A percentile compares a stretch with the other conserved stretches of the same genome.
Conservation (phyloP, 2,797 vertebrate genomes). For the Nyctalus aviator region DNA sequence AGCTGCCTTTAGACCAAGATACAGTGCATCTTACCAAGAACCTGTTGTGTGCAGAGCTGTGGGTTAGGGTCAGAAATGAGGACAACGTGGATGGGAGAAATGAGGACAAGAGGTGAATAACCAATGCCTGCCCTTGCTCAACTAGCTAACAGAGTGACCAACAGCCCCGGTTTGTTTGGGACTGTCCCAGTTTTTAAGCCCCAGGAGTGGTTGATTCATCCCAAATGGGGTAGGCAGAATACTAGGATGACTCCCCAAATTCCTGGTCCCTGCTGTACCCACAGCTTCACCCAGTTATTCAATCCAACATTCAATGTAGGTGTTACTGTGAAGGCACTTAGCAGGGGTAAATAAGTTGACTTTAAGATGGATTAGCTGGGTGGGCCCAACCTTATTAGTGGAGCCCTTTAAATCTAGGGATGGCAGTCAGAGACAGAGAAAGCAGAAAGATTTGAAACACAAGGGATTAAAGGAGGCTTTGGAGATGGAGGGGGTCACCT, state of each 20-base stretch:
- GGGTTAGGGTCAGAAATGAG: not conserved
- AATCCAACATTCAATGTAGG: not conserved
- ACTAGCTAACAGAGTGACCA: not conserved
- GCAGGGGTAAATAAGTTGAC: not conserved
- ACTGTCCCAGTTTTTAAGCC: not conserved
- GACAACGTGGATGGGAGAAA: not conserved
- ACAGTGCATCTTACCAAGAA: not conserved
- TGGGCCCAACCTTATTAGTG: not conserved
- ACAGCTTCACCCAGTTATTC: not conserved
- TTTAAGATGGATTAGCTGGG: not conserved
- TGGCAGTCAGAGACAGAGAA: not conserved
- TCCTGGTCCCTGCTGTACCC: not conserved
- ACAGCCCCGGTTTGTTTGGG: too few relatives aligned
- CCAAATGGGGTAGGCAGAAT: not conserved
- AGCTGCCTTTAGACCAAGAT: not conserved
- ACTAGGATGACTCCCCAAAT: not conserved
- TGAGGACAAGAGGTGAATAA: not conserved
- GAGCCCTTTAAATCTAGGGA: not conserved
- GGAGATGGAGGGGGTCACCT: not conserved
- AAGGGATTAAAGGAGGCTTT: not conserved
- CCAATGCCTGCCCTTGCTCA: not conserved
- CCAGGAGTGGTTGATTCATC: not conserved
- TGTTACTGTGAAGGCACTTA: not conserved
- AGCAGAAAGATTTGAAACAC: not conserved
- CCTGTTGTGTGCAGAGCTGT: not conserved